Evolutionary conservation across 1,140 invertebrate genomes (phyloP).

Genomic region (Venturia canescens): DNA sequence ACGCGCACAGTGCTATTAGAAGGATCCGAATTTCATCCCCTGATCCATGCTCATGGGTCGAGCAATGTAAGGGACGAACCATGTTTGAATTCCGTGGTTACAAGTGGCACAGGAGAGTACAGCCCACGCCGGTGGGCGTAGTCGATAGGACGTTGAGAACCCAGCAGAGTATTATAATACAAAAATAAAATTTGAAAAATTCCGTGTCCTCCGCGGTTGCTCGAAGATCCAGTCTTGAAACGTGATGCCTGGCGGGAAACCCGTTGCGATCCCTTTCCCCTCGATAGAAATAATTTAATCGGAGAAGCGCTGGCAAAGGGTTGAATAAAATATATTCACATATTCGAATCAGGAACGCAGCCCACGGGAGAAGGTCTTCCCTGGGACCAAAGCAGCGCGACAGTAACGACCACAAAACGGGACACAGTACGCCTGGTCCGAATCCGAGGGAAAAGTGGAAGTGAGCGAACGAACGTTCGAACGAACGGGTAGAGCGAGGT

Average conservation of each 20-base stretch:
- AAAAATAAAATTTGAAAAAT: too few species aligned
- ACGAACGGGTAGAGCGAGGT: neutral
- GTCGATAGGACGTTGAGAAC: neutral
- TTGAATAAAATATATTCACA: constrained; percentile 79
- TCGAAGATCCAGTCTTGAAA: neutral
- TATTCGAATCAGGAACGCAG: constrained; percentile 75
- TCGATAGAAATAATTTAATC: constrained; percentile 74
- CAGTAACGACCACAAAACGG: neutral
- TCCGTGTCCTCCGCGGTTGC: neutral
- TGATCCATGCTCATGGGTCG: neutral
- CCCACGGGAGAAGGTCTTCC: constrained; percentile 61
- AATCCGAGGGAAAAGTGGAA: constrained; percentile 2
- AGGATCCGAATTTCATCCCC: neutral
- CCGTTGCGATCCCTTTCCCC: constrained; percentile 31
- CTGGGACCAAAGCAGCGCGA: constrained; percentile 2
- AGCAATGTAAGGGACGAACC: neutral
- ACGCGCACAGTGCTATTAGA: neutral
- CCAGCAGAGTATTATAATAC: neutral
- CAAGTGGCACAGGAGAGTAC: neutral
- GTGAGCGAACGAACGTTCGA: constrained; percentile 18
- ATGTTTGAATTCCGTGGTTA: neutral
- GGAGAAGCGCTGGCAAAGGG: constrained; percentile 70
- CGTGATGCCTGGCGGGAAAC: neutral
- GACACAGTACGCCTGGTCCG: neutral
- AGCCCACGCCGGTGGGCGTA: constrained; percentile 29